phyloP scores from a whole-genome alignment of 2,113 vertebrate genomes.

The Brachyhypopomus occidentalis region DNA sequence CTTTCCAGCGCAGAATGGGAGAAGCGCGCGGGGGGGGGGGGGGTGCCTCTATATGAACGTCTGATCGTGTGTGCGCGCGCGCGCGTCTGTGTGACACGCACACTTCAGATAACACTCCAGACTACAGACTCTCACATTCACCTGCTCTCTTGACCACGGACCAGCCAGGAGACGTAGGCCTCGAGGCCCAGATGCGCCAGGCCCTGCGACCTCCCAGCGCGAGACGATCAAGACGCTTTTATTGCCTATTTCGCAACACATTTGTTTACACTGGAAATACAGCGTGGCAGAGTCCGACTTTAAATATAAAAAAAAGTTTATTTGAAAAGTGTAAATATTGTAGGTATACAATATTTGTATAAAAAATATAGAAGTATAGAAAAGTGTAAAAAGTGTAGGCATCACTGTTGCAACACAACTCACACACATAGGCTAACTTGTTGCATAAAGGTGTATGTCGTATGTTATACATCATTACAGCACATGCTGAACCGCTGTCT shows the following conservation, averaged over 20 bases:
- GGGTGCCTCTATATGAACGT: no score
- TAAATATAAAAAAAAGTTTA: no score
- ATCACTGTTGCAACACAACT: no score
- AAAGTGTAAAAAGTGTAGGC: constrained; percentile 3
- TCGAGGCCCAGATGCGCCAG: constrained; percentile 7
- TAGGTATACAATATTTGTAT: no score
- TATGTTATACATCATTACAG: no score
- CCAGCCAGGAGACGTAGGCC: neutral
- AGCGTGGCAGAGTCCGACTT: neutral
- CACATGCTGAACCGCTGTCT: no score
- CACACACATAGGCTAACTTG: no score
- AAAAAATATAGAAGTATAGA: no score
- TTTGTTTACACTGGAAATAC: constrained; percentile 19
- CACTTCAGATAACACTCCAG: neutral
- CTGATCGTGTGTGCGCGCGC: no score
- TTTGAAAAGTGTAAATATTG: neutral
- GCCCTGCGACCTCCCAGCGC: neutral
- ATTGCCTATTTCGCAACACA: constrained; percentile 19
- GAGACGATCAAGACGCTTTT: constrained; percentile 12
- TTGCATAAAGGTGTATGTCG: no score
- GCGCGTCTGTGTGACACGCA: neutral
- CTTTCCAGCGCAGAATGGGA: neutral
- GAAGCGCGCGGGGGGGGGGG: neutral
- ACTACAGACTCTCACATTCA: constrained; percentile 45
- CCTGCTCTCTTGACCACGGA: constrained; percentile 6